phyloP scores from a whole-genome alignment of 2,888 invertebrate species.

The Tuta absoluta region DNA sequence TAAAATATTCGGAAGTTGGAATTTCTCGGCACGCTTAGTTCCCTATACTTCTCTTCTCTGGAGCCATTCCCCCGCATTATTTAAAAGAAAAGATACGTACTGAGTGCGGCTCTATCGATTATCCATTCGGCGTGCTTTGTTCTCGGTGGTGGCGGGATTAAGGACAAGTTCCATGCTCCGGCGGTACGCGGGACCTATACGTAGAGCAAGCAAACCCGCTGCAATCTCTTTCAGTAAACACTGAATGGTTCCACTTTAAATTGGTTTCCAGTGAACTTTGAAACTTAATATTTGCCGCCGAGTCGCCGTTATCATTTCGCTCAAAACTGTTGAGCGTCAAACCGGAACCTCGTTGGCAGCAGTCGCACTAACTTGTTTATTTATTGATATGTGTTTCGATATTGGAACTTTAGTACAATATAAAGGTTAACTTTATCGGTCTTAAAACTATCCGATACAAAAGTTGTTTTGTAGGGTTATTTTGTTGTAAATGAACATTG shows the following conservation, averaged over 20 bases:
- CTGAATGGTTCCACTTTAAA: conserved; percentile 39
- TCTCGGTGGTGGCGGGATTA: conserved; percentile 44
- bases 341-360: conserved; percentile 31
- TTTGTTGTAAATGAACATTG: conserved; percentile 14
- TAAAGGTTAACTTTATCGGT: conserved; percentile 18
- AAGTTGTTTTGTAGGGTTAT: conserved; percentile 7
- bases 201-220: conserved; percentile 18
- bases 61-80: conserved; percentile 44
- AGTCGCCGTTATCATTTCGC: conserved; percentile 42
- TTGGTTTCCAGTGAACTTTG: conserved; percentile 45
- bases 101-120: conserved; percentile 56
- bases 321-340: conserved; percentile 12
- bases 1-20: conserved; percentile 9
- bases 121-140: conserved; percentile 54
- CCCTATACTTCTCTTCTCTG: conserved; percentile 36
- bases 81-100: conserved; percentile 53
- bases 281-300: conserved; percentile 40
- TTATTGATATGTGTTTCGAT: conserved; percentile 23
- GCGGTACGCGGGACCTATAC: conserved; percentile 19
- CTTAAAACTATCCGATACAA: conserved; percentile 13
- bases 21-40: conserved; percentile 20
- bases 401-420: conserved; percentile 15
- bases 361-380: conserved; percentile 45
- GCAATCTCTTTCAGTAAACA: conserved; percentile 42
- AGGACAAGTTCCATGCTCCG: conserved; percentile 35